Evolutionary conservation across 1,140 invertebrate species (phyloP), one percentile per base, ranked within the genome.

Genomic region (Drosophila lacteicornis): DNA sequence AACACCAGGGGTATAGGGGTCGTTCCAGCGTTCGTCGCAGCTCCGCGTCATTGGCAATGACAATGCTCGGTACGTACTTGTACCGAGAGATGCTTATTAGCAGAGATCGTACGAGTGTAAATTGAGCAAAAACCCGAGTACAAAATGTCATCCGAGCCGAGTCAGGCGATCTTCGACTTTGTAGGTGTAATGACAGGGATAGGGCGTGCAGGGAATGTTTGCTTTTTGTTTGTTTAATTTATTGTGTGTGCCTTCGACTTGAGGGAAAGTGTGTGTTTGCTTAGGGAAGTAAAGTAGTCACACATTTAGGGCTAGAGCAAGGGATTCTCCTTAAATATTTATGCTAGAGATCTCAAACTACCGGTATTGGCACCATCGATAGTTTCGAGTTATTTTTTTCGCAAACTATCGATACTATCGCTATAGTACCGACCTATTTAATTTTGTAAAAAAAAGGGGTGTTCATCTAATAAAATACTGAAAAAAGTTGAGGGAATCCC

Each of bases 61-160:
- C 84, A 88, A 75, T 79, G 57, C 50, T 51, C 33, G 33, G 33
- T 45, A 43, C 49, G 65, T 75, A 59, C 53, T 42, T 56, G 51
- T 61, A 51, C 51, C 19, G 19, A 19, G 57, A 65, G 19, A 47
- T 56, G 65, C 73, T 66, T 79, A 79, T 75, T 88, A 81, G 66
- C 79, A 75, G 66, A 90, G 66, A 90, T 88, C 85, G 81, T 88
- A 90, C 84, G 84, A 88, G 85, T 79, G 62, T 71, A 87, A 87
- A 84, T 87, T 87, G 61, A 80, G 46, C 63, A 74, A 63, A 30
- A 73, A 65, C 46, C 17, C 22, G 53, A 60, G 33, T 36, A 46
- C 47, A 33, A 38, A 65, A 63, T 17, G 51, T 27, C 57, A 71
- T 73, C 42, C 47, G 79, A 79, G 65, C 36, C 6, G 49, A 11